Evolutionary conservation across 2,888 invertebrate species (phyloP), one percentile per base, ranked within the genome.

Genomic region (Fissipunctia ypsillon): DNA sequence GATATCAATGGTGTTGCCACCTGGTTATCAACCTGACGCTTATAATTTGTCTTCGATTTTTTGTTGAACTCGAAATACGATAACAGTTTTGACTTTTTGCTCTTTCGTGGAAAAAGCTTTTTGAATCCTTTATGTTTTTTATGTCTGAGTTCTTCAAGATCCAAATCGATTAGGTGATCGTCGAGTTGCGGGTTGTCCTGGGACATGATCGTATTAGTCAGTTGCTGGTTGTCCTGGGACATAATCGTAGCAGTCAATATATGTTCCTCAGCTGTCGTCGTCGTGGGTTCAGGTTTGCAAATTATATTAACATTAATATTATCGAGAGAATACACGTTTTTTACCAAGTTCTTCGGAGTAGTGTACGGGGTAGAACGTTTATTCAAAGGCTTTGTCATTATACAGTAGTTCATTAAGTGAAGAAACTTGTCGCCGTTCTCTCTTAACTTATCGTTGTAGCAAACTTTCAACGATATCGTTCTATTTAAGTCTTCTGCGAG

Each of bases 301-400:
- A 94, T 92, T 14, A 94, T 93, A 75, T 94, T 94, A 7, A 94
- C 93, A 82, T 92, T 93, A 12, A 94, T 91, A 78, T 93, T 93
- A 72, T 94, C 94, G 0, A 94, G 85, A 7, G 94, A 90, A 78
- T 94, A 94, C 0, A 92, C 84, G 43, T 88, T 90, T 78, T 91
- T 89, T 3, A 85, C 25, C 6, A 73, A 4, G 6, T 83, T 84
- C 19, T 74, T 81, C 22, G 78, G 78, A 38, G 71, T 77, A 10
- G 25, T 57, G n/a, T 48, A 59, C 1, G n/a, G 22, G 22, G 22
- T 35, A 19, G 83, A 80, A 54, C 88, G 84, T 77, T 88, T 88
- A 22, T 45, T 61, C 1, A 80, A 19, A 0, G 57, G 10, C 45
- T 83, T 88, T 56, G 50, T 31, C 4, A 67, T 22, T 4, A 91